Base-by-base conservation (phyloP, 2,797 vertebrate genomes). In the Podarcis siculus region DNA sequence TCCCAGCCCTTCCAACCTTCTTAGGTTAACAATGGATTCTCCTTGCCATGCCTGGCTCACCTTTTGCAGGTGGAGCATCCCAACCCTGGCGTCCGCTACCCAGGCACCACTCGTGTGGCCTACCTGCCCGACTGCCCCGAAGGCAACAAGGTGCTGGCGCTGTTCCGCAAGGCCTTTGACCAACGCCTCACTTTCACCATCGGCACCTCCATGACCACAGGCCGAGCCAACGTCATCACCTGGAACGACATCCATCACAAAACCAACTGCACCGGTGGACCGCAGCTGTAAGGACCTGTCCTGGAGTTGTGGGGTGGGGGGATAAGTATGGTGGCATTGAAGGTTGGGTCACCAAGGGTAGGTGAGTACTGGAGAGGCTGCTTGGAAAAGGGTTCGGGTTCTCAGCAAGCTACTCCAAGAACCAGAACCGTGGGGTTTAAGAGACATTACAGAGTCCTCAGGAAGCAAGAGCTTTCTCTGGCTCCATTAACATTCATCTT, bases 211-310 rank as follows among this genome's bases (percentile, higher is more conserved):
- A 98, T 98, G 98, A 99, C 98, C 85, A 98, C 98, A n/a, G 98
- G 98, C 96, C 97, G 98, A 96, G 97, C 98, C 94, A 98, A 99
- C 79, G 98, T 99, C 97, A 98, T 99, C 96, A 99, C 98, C 92
- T 99, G 98, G 98, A 99, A 99, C 79, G 98, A 99, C 96, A 98
- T 99, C 94, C 98, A 99, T 97, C 98, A 99, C 97, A 99, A 99
- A 97, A 99, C 98, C 97, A 98, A 98, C 95, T 97, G 98, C 97
- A 98, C 97, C 95, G 98, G 98, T 49, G 98, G 98, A 93, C 98
- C 98, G 19, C 97, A 98, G 96, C 98, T 98, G 98, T 99, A 98
- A 89, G 98, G 93, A 55, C 2, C 3, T 30, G 37, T 10, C 23
- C 0, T 7, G 49, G 30, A 27, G 61, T 19, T 4, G 17, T 7